Base-by-base conservation (phyloP, 2,797 vertebrate genomes). In the Crocidura indochinensis region DNA sequence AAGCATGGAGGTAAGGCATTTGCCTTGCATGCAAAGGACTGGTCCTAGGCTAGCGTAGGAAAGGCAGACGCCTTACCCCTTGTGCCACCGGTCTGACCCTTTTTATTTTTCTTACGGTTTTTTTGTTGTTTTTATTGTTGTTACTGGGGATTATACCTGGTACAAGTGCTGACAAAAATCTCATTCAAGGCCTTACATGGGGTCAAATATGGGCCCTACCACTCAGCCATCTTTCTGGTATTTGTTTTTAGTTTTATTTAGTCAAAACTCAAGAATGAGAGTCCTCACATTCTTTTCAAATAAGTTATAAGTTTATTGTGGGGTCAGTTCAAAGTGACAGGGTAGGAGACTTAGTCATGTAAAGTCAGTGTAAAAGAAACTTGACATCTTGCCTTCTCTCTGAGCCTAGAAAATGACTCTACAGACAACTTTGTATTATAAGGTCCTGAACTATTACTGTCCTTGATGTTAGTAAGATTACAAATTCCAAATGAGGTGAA, bases 231-330 rank as follows among this genome's bases (percentile, higher is more conserved):
- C 49, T 51, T 51, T 15, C 14, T 51, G 49, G 49, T 15, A 10
- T 15, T 51, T 51, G 49, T 2, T 38, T 86, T 77, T 76, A 65
- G 14, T 72, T 86, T 82, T 60, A 86, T 56, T 72, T 46, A 83
- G 65, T 82, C 22, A 93, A 56, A 77, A 77, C 24, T 77, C 56
- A 82, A 85, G 29, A 76, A 17, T 8, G 46, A 62, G 11, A 85
- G 26, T 17, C 29, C 69, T 9, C 4, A 27, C 22, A 76, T 82
- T 71, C 44, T 51, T 51, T 86, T 64, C 69, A 47, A 46, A 22
- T 56, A 86, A 69, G 10, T 2, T 46, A 56, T 62, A 77, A 84
- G 17, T 79, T 88, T 79, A 47, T 68, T 60, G 49, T 31, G 7
- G 12, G 22, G 17, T 49, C 24, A 60, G 76, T 49, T 26, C 49